A percentile compares a stretch with the other conserved stretches of the same genome.
Evolutionary conservation across 1,140 invertebrate genomes (phyloP).

Genomic region (Chlorops oryzae): DNA sequence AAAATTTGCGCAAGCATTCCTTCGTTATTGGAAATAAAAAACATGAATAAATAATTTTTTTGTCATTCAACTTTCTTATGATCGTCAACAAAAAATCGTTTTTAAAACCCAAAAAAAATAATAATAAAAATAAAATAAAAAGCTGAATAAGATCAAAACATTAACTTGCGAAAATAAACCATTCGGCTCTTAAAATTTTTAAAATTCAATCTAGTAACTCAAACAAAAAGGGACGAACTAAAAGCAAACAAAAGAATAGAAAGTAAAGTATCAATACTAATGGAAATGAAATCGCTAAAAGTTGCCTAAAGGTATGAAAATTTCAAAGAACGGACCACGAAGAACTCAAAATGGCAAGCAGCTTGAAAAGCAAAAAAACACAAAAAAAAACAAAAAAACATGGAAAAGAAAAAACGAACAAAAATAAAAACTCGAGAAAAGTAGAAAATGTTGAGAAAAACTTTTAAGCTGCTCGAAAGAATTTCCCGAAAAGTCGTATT

Average conservation of each 20-base stretch:
- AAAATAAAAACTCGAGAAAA: slow-evolving; percentile 3
- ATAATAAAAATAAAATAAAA: no score
- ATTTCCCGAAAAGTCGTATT: no score
- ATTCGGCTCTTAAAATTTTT: no score
- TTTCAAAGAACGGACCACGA: neutral
- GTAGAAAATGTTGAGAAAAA: slow-evolving; percentile 10
- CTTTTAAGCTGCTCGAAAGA: slow-evolving; percentile 15
- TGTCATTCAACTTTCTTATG: no score
- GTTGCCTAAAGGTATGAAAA: slow-evolving; percentile 12
- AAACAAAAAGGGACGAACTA: slow-evolving; percentile 11
- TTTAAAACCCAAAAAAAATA: no score
- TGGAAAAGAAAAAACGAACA: slow-evolving; percentile 1
- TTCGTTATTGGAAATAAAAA: no score
- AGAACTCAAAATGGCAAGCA: slow-evolving; percentile 2
- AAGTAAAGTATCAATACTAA: neutral
- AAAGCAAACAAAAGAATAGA: neutral
- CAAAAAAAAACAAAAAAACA: slow-evolving; percentile 6
- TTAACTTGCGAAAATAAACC: no score
- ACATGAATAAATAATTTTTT: no score
- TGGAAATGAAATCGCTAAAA: slow-evolving; percentile 7
- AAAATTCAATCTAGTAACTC: slow-evolving; percentile 16
- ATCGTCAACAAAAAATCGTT: no score
- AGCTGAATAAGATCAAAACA: no score
- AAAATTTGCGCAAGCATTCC: no score
- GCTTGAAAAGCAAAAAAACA: neutral